A percentile compares a stretch with the other conserved stretches of the same genome.
Conservation (phyloP, 2,113 vertebrate genomes). For the Girardinichthys multiradiatus region DNA sequence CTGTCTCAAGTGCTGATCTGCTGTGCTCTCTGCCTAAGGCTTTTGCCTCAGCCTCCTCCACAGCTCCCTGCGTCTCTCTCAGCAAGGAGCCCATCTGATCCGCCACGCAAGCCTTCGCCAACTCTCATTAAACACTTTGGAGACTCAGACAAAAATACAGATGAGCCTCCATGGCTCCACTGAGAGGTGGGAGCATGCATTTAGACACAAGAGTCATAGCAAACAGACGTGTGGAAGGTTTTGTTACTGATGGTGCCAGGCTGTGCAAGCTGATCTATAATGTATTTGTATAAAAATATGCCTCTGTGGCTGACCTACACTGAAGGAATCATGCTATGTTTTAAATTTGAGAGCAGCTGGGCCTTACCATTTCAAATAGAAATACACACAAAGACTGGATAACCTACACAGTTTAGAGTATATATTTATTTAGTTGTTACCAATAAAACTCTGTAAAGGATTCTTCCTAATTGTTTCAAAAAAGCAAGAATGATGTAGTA, state of each 20-base stretch:
- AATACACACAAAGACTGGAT: conserved; percentile 26
- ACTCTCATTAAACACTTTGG: conserved; percentile 77
- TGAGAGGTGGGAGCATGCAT: conserved; percentile 61
- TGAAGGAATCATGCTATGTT: conserved; percentile 40
- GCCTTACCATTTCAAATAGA: conserved; percentile 33
- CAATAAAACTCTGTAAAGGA: too few relatives aligned
- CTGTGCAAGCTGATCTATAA: conserved; percentile 15
- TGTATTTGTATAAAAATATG: conserved; percentile 27
- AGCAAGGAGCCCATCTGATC: conserved; percentile 75
- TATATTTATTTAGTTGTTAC: conserved; percentile 34
- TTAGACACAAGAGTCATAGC: conserved; percentile 52
- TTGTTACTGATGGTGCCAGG: conserved; percentile 29
- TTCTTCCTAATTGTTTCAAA: too few relatives aligned
- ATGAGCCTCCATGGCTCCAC: conserved; percentile 61
- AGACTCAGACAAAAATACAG: conserved; percentile 71
- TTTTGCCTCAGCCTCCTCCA: conserved; percentile 67
- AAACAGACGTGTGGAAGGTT: conserved; percentile 29
- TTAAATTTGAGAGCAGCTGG: conserved; percentile 37
- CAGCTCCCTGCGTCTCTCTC: conserved; percentile 64
- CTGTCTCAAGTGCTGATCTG: conserved; percentile 68
- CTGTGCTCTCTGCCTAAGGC: conserved; percentile 65
- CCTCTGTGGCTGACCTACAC: conserved; percentile 17
- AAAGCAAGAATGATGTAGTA: conserved; percentile 46
- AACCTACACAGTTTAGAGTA: conserved; percentile 16
- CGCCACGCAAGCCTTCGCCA: conserved; percentile 64